Evolutionary conservation across 2,888 invertebrate genomes (phyloP).

Genomic region (Latheticus oryzae): DNA sequence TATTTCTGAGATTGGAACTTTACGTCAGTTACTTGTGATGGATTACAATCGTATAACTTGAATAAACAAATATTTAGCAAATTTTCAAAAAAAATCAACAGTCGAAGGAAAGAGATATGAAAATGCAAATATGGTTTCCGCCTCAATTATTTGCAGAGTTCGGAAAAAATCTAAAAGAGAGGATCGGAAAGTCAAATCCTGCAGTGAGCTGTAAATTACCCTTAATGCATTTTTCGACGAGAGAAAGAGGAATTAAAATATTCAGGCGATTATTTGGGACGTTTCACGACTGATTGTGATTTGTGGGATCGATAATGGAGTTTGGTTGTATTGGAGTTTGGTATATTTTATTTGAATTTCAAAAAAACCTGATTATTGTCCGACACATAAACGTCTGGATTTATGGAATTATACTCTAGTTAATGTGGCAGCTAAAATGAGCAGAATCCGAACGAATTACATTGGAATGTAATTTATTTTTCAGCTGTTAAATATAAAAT

Average conservation of each 20-base stretch:
- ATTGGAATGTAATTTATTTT: conserved; percentile 23
- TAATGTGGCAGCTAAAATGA: conserved; percentile 19
- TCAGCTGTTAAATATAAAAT: conserved; percentile 3
- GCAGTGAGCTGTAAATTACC: conserved; percentile 54
- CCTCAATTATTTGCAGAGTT: conserved; percentile 28
- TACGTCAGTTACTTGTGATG: conserved; percentile 51
- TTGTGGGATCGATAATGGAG: conserved; percentile 54
- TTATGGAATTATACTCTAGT: conserved; percentile 27
- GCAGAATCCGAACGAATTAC: conserved; percentile 18
- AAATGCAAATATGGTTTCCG: conserved; percentile 35
- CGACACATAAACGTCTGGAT: conserved; percentile 33
- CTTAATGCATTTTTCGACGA: conserved; percentile 56
- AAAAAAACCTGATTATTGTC: conserved; percentile 32
- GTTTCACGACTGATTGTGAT: conserved; percentile 48
- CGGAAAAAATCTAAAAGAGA: conserved; percentile 34
- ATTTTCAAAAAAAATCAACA: conserved; percentile 24
- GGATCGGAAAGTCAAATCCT: conserved; percentile 50
- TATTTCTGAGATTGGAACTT: no score
- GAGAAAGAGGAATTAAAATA: conserved; percentile 55
- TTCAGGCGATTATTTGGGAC: conserved; percentile 49
- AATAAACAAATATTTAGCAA: conserved; percentile 23
- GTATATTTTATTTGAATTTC: conserved; percentile 29
- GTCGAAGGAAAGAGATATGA: conserved; percentile 26
- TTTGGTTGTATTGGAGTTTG: conserved; percentile 50
- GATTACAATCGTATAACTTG: conserved; percentile 52